phyloP scores from a whole-genome alignment of 2,797 vertebrate species.

The Muscicapa striata region DNA sequence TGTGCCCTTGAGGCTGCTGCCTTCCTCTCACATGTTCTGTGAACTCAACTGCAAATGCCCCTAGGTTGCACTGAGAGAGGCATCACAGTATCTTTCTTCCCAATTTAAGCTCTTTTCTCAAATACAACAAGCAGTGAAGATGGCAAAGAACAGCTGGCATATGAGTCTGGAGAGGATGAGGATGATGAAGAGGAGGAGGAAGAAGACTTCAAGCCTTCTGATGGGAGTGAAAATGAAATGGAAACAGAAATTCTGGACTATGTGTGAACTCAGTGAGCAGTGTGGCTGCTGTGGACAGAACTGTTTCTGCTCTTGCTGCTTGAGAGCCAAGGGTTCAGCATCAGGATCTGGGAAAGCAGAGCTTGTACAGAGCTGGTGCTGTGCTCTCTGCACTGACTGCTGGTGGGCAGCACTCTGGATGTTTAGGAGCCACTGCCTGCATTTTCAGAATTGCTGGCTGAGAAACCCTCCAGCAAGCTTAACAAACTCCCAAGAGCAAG shows the following conservation, averaged over 20 bases:
- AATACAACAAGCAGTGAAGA: constrained; percentile 62
- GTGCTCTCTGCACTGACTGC: background rate
- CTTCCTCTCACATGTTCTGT: background rate
- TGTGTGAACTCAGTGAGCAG: constrained; percentile 73
- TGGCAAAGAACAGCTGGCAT: constrained; percentile 69
- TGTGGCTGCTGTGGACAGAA: background rate
- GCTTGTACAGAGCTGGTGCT: fast-evolving
- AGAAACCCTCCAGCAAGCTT: background rate
- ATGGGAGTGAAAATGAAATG: constrained; percentile 98
- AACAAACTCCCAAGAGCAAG: background rate
- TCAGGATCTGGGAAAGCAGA: background rate
- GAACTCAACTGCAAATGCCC: background rate
- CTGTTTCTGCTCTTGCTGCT: background rate
- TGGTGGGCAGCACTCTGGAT: background rate
- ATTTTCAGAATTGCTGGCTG: background rate
- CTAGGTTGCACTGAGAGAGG: background rate
- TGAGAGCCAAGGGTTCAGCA: background rate
- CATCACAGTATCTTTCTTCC: background rate
- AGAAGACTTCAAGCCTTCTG: constrained; percentile 91
- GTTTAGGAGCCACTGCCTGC: background rate
- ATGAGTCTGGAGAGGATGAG: constrained; percentile 78
- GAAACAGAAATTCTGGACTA: constrained; percentile 97
- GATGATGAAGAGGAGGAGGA: constrained; percentile 87
- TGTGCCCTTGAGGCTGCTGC: background rate
- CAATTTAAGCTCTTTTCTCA: constrained; percentile 76